phyloP scores from a whole-genome alignment of 2,888 invertebrate genomes.

The Podabrus alpinus region DNA sequence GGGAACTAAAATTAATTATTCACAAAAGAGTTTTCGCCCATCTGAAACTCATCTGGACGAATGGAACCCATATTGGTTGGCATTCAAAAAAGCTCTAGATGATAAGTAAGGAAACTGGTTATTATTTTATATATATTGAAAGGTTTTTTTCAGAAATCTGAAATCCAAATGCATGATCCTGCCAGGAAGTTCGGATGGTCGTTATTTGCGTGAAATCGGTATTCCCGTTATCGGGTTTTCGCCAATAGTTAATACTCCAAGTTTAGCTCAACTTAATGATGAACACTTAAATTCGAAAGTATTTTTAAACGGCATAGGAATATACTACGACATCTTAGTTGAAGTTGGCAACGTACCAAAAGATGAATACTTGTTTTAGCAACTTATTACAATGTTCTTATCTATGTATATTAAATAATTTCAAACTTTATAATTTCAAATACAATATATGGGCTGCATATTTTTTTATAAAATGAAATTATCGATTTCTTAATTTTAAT shows the following conservation, averaged over 20 bases:
- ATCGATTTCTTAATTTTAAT: too few relatives aligned
- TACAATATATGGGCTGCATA: too few relatives aligned
- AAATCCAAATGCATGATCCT: slow-evolving; percentile 61
- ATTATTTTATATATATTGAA: too few relatives aligned
- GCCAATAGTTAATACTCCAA: slow-evolving; percentile 82
- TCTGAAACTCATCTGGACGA: slow-evolving; percentile 59
- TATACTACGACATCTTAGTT: slow-evolving; percentile 73
- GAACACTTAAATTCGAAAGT: slow-evolving; percentile 81
- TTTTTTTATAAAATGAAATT: too few relatives aligned
- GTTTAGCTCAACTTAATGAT: slow-evolving; percentile 88
- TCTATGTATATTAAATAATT: too few relatives aligned
- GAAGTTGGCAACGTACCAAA: slow-evolving; percentile 61
- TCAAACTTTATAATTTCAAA: too few relatives aligned
- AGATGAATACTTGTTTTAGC: not conserved
- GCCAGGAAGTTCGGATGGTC: slow-evolving; percentile 88
- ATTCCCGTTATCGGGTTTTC: slow-evolving; percentile 58
- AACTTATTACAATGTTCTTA: too few relatives aligned
- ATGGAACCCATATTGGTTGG: slow-evolving; percentile 64
- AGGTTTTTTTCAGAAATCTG: not conserved
- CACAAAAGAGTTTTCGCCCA: slow-evolving; percentile 58
- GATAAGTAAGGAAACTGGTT: slow-evolving; percentile 45
- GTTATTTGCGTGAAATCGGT: slow-evolving; percentile 77
- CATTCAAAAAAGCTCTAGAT: slow-evolving; percentile 60
- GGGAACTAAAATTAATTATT: slow-evolving; percentile 60
- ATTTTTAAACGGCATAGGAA: slow-evolving; percentile 80